Conservation (phyloP, 2,797 vertebrate species). For the Echeneis naucrates region DNA sequence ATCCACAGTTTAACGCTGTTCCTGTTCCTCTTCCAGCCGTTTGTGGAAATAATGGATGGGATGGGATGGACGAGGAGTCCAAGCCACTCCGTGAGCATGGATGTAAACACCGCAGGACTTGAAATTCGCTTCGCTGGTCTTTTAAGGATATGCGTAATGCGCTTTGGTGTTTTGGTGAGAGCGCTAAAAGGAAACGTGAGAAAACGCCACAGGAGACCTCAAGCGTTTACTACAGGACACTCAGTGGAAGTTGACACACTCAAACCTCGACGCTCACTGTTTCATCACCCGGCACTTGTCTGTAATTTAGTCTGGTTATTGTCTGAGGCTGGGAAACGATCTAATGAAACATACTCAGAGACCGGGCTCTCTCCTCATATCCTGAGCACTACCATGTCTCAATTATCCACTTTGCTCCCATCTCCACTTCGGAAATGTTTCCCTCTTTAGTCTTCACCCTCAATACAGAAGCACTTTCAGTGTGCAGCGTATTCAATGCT, state of each 20-base stretch:
- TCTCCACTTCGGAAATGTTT: constrained; percentile 19
- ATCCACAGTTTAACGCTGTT: background rate
- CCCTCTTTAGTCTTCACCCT: constrained; percentile 20
- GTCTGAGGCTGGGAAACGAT: constrained; percentile 26
- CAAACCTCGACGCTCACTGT: no score
- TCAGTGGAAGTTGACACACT: background rate
- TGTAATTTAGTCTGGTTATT: constrained; percentile 10
- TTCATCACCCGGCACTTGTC: no score
- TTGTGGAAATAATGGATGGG: background rate
- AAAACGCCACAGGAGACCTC: background rate
- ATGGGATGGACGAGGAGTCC: no score
- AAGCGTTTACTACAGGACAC: background rate
- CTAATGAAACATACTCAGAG: constrained; percentile 43
- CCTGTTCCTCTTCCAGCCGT: background rate
- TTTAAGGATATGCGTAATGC: background rate
- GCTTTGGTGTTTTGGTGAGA: background rate
- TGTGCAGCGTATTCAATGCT: constrained; percentile 5
- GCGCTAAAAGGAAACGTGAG: background rate
- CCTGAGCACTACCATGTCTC: constrained; percentile 27
- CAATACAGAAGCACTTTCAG: constrained; percentile 2
- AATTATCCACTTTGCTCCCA: constrained; percentile 22
- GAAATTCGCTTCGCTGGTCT: background rate
- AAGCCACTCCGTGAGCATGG: background rate
- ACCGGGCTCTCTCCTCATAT: constrained; percentile 23
- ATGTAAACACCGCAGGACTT: background rate